Evolutionary conservation across 2,113 vertebrate species (phyloP), one percentile per base, ranked within the genome.

Genomic region (Ifrita kowaldi): DNA sequence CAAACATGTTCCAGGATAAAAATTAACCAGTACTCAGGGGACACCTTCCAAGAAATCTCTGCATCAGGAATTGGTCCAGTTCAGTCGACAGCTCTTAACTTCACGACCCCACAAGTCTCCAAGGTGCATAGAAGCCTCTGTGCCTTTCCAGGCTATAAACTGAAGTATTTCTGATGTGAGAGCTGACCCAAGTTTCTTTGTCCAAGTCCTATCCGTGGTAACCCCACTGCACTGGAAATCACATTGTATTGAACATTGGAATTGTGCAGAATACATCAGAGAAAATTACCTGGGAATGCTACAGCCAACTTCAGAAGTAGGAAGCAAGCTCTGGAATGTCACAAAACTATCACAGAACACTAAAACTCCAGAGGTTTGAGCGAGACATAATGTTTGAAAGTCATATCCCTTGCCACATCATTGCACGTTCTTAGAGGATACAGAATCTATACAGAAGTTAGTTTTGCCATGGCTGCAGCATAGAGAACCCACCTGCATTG

Each of bases 201-300:
- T 6, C 42, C 60, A 46, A 28, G 26, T 63, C 11, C 32, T 42
- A 4, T 30, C 65, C 16, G 27, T 21, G 52, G 39, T 57, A 65
- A 57, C 55, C 46, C 35, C 18, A 4, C 26, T 42, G 65, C 60
- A 5, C 4, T 18, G 71, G 73, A 13, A 62, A 6, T 22, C 2
- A 5, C 20, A 0, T 8, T 24, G 49, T 21, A 16, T 0, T 18
- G 52, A 49, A 10, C 44, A 2, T 0, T 5, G 16, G 11, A 39
- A n/a, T 28, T 20, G 71, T 23, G 77, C 68, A 23, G 49, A 42
- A 30, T 3, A 10, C 19, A 12, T 9, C 39, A 15, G 37, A 35
- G 46, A 44, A 37, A 65, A 21, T 6, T 7, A 12, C 28, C 50
- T 30, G 27, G 64, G 10, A 20, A 18, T 8, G 59, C 69, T 39